Evolutionary conservation across 2,113 vertebrate species (phyloP), one percentile per base, ranked within the genome.

Genomic region (Odobenus rosmarus): DNA sequence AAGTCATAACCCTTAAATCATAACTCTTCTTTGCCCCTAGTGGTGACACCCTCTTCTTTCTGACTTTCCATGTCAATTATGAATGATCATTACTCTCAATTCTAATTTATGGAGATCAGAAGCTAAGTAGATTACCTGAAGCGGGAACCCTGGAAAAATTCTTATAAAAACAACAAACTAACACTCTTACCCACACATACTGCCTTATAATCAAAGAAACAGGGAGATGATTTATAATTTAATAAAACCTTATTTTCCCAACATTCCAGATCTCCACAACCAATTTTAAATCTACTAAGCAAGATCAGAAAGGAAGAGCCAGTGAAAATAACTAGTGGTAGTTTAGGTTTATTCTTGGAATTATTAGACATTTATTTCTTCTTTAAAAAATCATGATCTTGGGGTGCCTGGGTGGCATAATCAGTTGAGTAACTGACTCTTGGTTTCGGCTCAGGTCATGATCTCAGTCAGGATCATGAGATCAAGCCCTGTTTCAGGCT

Each of bases 161-260:
- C 53, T 39, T 28, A 83, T 5, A 72, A 23, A 94, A 93, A 76
- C 31, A 94, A 64, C 39, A 91, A 94, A 53, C 21, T 69, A 90
- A 80, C 11, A 64, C 24, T 77, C 49, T 92, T 85, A 23, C 26
- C 18, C 46, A 51, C 49, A 95, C 0, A 28, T 33, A 90, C 95
- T 74, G 55, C 11, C 33, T 81, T 67, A 71, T 42, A 90, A 80
- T 55, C 26, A 89, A 94, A 95, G 51, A 93, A 62, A 23, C 67
- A 89, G 6, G 10, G 15, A 94, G 81, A 74, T 74, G 46, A 94
- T 33, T 90, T 46, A 88, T 67, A 83, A 92, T 67, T 96, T 96
- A 97, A 98, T 97, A 93, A 91, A 97, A 96, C 1, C 21, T 71
- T 84, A 84, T 74, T 86, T 71, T 6, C 11, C 61, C 24, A 1